Base-by-base conservation (phyloP, 2,888 invertebrate genomes). In the Drosophila meridiana region DNA sequence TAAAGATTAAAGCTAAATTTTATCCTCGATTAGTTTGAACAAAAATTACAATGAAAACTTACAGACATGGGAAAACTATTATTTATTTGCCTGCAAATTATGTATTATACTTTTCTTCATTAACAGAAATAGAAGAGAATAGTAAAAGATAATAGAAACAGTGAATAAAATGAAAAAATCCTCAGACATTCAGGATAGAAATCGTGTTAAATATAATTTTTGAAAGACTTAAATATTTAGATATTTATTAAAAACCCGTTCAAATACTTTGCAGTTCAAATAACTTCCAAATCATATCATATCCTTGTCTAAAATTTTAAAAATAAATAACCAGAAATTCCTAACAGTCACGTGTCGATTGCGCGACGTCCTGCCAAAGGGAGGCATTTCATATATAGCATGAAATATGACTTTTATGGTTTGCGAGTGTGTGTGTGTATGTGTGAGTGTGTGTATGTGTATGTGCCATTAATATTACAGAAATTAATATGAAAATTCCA, bases 401-500 rank as follows among this genome's bases (percentile, higher is more conserved):
- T 87, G 80, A 87, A 89, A 82, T 82, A 89, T 87, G 84, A 70
- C 48, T 79, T 67, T 69, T 63, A 61, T 72, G 43, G 45, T 36
- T 50, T 43, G 43, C 7, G 40, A 6, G 40, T 14, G 14, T 40
- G n/a, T 45, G 45, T 36, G 30, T 45, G 32, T 20, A 4, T 6
- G 42, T n/a, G 42, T n/a, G n/a, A n/a, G 42, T n/a, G 14, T 62
- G 7, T 68, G 40, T 43, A 59, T 45, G 58, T 52, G 38, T 40
- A 59, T 48, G 62, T 52, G 70, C 86, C 88, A 82, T 87, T 88
- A 83, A 83, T 89, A 87, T 87, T 65, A 72, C 64, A 47, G 74
- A 84, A 90, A 88, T 88, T 88, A 88, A 88, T 88, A 88, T 88
- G 77, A 90, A 88, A 88, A 88, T 88, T 88, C 88, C 88, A 75